phyloP scores from a whole-genome alignment of 30 jellyfish, hydroid and myxozoan species.

The Clytia hemisphaerica region DNA sequence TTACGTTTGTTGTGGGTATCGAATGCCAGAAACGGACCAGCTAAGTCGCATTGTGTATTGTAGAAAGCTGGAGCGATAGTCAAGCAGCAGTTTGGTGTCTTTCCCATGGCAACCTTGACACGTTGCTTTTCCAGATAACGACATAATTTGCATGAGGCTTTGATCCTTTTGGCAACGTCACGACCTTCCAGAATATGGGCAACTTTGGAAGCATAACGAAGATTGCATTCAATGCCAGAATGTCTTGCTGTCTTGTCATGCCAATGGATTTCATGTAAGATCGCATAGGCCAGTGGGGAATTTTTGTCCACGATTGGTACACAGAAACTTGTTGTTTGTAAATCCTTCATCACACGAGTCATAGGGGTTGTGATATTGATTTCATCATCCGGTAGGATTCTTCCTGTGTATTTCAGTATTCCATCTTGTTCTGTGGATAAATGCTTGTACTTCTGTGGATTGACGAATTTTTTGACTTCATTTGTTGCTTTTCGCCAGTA shows the following conservation, averaged over 20 bases:
- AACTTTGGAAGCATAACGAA: neutral
- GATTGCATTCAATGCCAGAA: no score
- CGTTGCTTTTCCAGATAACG: neutral
- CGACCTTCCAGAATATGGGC: neutral
- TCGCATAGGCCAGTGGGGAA: no score
- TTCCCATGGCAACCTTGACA: neutral
- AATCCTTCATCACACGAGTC: neutral
- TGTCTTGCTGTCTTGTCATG: no score
- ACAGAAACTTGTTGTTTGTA: neutral
- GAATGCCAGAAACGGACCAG: no score
- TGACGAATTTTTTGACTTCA: slow-evolving; percentile 5
- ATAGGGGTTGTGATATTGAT: neutral
- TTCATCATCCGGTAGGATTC: neutral
- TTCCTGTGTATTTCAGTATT: neutral
- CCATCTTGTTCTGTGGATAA: neutral
- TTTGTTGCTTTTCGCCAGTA: neutral
- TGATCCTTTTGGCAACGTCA: neutral
- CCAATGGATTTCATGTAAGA: no score
- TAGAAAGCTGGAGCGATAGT: neutral
- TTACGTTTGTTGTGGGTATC: no score
- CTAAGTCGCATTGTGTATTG: neutral
- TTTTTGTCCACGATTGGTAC: slow-evolving; percentile 3
- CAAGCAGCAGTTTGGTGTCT: neutral
- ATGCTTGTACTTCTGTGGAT: neutral
- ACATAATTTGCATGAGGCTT: no score